Evolutionary conservation across 1,140 invertebrate genomes (phyloP).

Genomic region (Lanistes nyassanus): DNA sequence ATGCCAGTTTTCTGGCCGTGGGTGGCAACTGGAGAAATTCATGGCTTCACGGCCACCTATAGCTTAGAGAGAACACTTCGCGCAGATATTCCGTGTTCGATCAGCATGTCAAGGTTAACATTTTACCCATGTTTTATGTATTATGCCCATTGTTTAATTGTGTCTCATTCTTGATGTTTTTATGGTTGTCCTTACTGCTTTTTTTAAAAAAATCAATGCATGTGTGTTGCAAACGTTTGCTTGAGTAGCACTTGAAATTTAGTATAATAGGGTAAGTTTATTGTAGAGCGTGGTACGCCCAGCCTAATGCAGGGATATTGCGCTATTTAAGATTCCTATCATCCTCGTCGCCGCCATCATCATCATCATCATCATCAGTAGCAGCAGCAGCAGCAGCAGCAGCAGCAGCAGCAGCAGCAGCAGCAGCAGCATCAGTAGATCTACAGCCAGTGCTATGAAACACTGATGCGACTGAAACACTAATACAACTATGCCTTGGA

Average conservation of each 20-base stretch:
- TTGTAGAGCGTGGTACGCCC: not conserved
- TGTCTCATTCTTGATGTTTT: too few species aligned
- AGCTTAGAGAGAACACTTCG: too few species aligned
- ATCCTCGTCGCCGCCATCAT: not conserved
- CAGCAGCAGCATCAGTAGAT: not conserved
- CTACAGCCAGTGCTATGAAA: not conserved
- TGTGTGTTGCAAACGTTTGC: not conserved
- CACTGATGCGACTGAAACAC: not conserved
- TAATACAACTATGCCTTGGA: too few species aligned
- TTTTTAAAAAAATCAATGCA: not conserved
- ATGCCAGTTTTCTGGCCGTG: too few species aligned
- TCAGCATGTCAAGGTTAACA: too few species aligned
- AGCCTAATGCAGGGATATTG: not conserved
- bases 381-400: too few species aligned
- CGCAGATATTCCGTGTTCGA: too few species aligned
- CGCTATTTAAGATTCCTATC: not conserved
- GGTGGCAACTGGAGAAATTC: too few species aligned
- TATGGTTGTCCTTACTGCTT: too few species aligned
- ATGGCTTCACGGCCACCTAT: too few species aligned
- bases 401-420: not conserved
- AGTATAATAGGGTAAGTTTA: not conserved
- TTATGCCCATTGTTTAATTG: too few species aligned
- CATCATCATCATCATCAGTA: conserved; percentile 2
- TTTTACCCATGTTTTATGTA: too few species aligned
- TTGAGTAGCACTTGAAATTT: not conserved